Base-by-base conservation (phyloP, 53 echinoderm and acorn worm species). In the Arbacia lixula region DNA sequence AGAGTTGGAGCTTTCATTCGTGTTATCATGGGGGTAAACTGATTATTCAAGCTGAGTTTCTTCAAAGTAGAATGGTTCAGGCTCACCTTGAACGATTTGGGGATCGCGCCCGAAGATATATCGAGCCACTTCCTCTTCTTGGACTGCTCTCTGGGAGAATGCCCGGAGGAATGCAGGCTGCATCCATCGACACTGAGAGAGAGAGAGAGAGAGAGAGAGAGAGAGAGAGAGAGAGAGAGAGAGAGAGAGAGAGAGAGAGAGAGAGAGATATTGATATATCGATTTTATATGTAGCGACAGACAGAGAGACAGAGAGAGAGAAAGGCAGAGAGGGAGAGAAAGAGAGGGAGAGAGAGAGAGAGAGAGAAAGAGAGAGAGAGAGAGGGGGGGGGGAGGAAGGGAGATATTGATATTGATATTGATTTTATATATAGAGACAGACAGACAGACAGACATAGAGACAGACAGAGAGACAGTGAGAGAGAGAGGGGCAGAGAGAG, bases 51-150 rank as follows among this genome's bases (percentile, higher is more conserved):
- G n/a, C n/a, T n/a, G n/a, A n/a, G n/a, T n/a, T n/a, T n/a, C n/a
- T n/a, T n/a, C n/a, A n/a, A n/a, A n/a, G n/a, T n/a, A n/a, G n/a
- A n/a, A n/a, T n/a, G n/a, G n/a, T n/a, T n/a, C n/a, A 46, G 57
- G n/a, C 25, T 52, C 53, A 75, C 75, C 75, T 53, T 75, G 75
- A 75, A 75, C 52, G 75, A 75, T 53, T 74, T 75, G 53, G 75
- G 75, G 31, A 75, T 75, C 53, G 75, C 75, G 53, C 75, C 75
- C n/a, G 75, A 8, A 12, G 75, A 75, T 19, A 75, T 75, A 38
- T 75, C 75, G 31, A 75, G 21, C 75, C 75, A 75, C 24, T 53
- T 52, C n/a, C 21, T 31, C 34, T 53, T 52, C 54, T 75, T 75
- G 17, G 32, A 30, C 17, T 53, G 36, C 1, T 54, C 75, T n/a